Percentiles rank a stretch among this genome's conserved stretches.
phyloP scores from a whole-genome alignment of 2,113 vertebrate species.

The Heterotis niloticus region DNA sequence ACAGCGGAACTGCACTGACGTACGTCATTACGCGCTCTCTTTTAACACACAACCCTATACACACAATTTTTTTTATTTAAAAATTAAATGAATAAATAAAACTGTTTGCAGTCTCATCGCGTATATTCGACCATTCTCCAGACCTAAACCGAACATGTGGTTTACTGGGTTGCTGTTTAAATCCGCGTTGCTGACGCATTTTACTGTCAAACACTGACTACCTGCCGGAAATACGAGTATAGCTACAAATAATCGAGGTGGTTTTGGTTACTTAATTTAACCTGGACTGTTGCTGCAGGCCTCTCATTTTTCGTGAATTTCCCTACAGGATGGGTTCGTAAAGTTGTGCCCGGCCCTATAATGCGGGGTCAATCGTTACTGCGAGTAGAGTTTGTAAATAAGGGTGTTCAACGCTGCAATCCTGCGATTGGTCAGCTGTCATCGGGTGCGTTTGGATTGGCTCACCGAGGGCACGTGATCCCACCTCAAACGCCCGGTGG shows the following conservation, averaged over 20 bases:
- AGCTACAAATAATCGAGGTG: not conserved
- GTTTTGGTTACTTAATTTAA: not conserved
- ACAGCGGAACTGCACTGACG: conserved; percentile 15
- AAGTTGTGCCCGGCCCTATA: no score
- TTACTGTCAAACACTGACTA: not conserved
- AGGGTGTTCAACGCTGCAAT: conserved; percentile 9
- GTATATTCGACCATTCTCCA: not conserved
- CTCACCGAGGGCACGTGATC: conserved; percentile 45
- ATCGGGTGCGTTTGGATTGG: conserved; percentile 14
- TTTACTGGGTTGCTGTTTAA: not conserved
- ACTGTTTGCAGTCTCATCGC: not conserved
- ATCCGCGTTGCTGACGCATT: not conserved
- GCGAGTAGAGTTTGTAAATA: conserved; percentile 17
- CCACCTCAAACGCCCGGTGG: conserved; percentile 54
- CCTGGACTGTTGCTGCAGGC: not conserved
- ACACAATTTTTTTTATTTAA: not conserved
- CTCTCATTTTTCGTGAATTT: not conserved
- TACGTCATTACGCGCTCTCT: conserved; percentile 2
- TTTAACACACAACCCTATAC: not conserved
- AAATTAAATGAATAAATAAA: not conserved
- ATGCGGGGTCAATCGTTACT: not conserved
- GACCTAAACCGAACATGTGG: not conserved
- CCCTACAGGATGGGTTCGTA: no score
- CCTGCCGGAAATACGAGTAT: not conserved
- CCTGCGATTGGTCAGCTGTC: conserved; percentile 6